Conservation (phyloP, 1,140 invertebrate species). For the Papilio machaon region DNA sequence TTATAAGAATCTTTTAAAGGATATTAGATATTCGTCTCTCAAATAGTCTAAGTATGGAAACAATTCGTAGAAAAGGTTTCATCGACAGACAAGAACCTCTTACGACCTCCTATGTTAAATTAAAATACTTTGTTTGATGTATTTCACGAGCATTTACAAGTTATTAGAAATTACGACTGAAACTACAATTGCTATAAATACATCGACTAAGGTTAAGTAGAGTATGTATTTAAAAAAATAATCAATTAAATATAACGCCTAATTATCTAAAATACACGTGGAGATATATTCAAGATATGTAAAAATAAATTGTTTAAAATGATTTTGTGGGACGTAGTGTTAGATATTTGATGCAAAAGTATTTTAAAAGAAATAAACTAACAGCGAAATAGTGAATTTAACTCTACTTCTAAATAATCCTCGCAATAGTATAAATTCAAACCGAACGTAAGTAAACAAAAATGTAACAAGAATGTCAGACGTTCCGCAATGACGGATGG, state of each 20-base stretch:
- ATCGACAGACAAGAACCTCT: neutral
- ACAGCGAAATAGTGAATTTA: no score
- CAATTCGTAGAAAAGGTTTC: neutral
- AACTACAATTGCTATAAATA: neutral
- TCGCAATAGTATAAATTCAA: no score
- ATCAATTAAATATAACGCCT: neutral
- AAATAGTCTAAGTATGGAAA: neutral
- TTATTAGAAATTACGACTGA: neutral
- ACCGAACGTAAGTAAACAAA: no score
- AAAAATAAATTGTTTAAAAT: no score
- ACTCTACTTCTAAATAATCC: no score
- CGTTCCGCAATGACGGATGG: no score
- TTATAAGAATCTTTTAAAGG: neutral
- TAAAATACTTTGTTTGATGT: neutral
- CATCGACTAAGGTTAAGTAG: neutral
- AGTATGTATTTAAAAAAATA: neutral
- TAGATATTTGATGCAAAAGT: no score
- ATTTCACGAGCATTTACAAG: neutral
- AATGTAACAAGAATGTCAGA: no score
- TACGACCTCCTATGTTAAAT: neutral
- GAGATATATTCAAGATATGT: no score
- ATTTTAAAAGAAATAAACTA: no score
- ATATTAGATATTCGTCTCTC: neutral
- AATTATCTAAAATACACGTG: neutral
- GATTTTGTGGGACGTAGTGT: no score